Base-by-base conservation (phyloP, 1,140 invertebrate genomes). In the Riptortus pedestris region DNA sequence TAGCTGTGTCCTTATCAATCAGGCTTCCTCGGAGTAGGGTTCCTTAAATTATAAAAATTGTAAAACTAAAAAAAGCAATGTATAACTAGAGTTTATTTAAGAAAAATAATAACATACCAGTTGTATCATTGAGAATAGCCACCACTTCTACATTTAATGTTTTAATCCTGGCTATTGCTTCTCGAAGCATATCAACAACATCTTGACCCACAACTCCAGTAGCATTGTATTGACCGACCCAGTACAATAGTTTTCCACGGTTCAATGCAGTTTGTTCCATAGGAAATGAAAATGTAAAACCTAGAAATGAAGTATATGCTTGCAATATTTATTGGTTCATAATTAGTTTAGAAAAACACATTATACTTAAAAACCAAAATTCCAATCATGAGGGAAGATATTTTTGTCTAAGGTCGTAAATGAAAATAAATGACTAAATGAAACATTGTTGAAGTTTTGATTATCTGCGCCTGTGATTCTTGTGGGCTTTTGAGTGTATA, bases 241-340 rank as follows among this genome's bases (percentile, higher is more conserved):
- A 91, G 3, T 79, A 84, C 0, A 85, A 80, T 14, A 92, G 75
- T 45, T 80, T 75, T 1, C 85, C 88, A 24, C 76, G 76, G 66
- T 86, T 79, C 29, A 91, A 73, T 1, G 83, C 82, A 55, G 80
- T 76, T 71, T 91, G 87, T 58, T 77, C 74, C 79, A 87, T 90
- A 0, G 89, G 89, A 69, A 91, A 91, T 4, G 87, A 90, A 74
- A 91, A 92, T 1, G 87, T 90, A 71, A 91, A 91, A 14, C 88
- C 83, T 70, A 24, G 43, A 63, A 58, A 60, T 22, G 33, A 7
- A 38, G 9, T n/a, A n/a, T n/a, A n/a, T n/a, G n/a, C n/a, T n/a
- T n/a, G n/a, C n/a, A n/a, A n/a, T n/a, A n/a, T n/a, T n/a, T n/a
- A n/a, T n/a, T n/a, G n/a, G n/a, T n/a, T n/a, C n/a, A n/a, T n/a